A percentile compares a stretch with the other conserved stretches of the same genome.
Evolutionary conservation across 2,888 invertebrate genomes (phyloP).

Genomic region (Eurois occulta): DNA sequence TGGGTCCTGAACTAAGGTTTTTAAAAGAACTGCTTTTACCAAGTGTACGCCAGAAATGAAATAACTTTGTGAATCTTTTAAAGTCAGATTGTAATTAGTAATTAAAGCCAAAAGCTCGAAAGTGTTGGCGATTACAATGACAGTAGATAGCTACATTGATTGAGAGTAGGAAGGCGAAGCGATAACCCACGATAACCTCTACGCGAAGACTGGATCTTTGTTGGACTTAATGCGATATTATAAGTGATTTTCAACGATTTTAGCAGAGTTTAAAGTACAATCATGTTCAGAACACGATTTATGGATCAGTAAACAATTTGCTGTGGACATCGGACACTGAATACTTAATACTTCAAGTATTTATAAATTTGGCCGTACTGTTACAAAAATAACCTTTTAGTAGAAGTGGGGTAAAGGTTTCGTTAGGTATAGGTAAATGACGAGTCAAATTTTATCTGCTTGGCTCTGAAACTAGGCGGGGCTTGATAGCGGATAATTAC

Average conservation of each 20-base stretch:
- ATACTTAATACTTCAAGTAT: neutral
- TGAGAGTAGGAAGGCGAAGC: conserved; percentile 60
- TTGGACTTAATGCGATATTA: conserved; percentile 53
- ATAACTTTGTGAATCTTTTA: neutral
- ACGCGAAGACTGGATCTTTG: conserved; percentile 64
- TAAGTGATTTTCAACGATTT: conserved; percentile 57
- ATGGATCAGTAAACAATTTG: neutral
- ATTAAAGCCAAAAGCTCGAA: conserved; percentile 55
- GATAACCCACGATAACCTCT: conserved; percentile 66
- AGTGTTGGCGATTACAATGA: conserved; percentile 59
- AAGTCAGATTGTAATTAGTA: conserved; percentile 14
- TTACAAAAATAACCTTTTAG: neutral
- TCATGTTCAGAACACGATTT: neutral
- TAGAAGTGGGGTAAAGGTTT: neutral
- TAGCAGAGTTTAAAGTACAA: conserved; percentile 41
- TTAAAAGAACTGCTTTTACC: neutral
- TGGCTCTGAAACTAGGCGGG: conserved; percentile 1
- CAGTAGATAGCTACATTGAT: conserved; percentile 64
- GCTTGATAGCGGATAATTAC: conserved; percentile 34
- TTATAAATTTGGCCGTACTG: neutral
- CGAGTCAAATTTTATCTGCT: neutral
- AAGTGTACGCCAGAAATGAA: neutral
- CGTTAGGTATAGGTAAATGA: conserved; percentile 1
- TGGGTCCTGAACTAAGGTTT: neutral
- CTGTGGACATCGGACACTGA: neutral